Conservation (phyloP, 35 echinoderm and acorn worm species). For the Ptychodera flava region DNA sequence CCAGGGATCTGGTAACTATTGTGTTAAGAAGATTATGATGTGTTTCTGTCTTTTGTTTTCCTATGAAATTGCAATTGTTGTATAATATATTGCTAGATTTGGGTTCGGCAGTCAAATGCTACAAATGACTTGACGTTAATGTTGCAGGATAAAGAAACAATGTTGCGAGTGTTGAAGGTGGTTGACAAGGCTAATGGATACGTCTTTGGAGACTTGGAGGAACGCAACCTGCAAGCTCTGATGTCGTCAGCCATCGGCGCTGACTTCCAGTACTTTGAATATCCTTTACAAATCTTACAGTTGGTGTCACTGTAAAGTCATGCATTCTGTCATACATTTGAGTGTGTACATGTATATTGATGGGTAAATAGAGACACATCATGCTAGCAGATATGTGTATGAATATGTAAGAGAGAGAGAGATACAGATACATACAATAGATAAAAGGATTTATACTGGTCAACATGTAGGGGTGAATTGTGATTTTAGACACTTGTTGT, state of each 20-base stretch:
- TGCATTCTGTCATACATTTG: too few species aligned
- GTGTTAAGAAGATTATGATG: too few species aligned
- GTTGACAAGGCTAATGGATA: slow-evolving; percentile 98
- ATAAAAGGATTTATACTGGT: not conserved
- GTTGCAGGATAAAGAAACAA: slow-evolving; percentile 84
- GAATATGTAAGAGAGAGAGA: not conserved
- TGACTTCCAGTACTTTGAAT: slow-evolving; percentile 99
- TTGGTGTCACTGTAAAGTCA: not conserved
- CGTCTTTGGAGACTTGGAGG: slow-evolving; percentile 96
- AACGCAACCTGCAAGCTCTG: slow-evolving; percentile 74
- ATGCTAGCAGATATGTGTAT: not conserved
- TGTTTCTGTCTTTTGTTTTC: too few species aligned
- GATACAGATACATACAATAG: not conserved
- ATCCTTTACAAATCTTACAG: slow-evolving; percentile 52
- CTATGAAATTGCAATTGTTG: too few species aligned
- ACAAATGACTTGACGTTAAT: too few species aligned
- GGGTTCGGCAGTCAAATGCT: too few species aligned
- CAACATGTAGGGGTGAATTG: not conserved
- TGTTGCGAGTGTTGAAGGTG: slow-evolving; percentile 71
- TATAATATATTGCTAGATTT: too few species aligned
- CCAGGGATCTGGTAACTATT: too few species aligned
- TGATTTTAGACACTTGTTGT: too few species aligned
- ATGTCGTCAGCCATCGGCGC: slow-evolving; percentile 97
- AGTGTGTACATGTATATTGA: too few species aligned
- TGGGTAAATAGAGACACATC: not conserved